Percentiles rank a stretch among this genome's conserved stretches.
Conservation (phyloP, 2,113 vertebrate species). For the Petaurus breviceps region DNA sequence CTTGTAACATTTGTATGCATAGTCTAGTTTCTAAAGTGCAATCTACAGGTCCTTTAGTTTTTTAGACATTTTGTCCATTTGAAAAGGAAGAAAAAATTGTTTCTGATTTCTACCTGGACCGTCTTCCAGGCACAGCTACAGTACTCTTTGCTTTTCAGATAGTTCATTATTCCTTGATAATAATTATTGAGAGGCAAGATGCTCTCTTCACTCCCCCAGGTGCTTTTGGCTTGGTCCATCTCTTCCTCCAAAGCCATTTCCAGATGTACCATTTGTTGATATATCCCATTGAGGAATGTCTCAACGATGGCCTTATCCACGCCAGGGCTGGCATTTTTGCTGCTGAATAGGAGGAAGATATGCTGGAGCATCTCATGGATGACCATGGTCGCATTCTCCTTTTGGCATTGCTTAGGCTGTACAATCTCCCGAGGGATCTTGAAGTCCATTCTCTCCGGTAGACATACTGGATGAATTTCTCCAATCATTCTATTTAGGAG, state of each 20-base stretch:
- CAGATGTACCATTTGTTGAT: conserved; percentile 54
- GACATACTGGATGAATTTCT: conserved; percentile 42
- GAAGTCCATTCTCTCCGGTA: conserved; percentile 59
- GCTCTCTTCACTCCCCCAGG: not conserved
- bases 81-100: conserved; percentile 56
- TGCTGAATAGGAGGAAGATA: conserved; percentile 55
- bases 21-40: not conserved
- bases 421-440: conserved; percentile 22
- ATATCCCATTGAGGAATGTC: conserved; percentile 52
- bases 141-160: conserved; percentile 61
- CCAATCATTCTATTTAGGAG: conserved; percentile 33
- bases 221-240: not conserved
- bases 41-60: conserved; percentile 29
- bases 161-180: conserved; percentile 56
- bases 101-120: conserved; percentile 57
- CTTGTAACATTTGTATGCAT: not conserved
- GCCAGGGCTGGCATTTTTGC: not conserved
- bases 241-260: not conserved
- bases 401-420: not conserved
- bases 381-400: conserved; percentile 18
- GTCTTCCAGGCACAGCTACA: conserved; percentile 63
- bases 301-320: conserved; percentile 42
- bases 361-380: conserved; percentile 72
- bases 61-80: conserved; percentile 40
- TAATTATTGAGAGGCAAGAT: conserved; percentile 65